Percentiles rank a stretch among this genome's conserved stretches.
These are phyloP conservation scores for Nyctereutes procyonoides DNA, from an alignment of 2,113 vertebrate species.

Conservation along the genomic window DNA sequence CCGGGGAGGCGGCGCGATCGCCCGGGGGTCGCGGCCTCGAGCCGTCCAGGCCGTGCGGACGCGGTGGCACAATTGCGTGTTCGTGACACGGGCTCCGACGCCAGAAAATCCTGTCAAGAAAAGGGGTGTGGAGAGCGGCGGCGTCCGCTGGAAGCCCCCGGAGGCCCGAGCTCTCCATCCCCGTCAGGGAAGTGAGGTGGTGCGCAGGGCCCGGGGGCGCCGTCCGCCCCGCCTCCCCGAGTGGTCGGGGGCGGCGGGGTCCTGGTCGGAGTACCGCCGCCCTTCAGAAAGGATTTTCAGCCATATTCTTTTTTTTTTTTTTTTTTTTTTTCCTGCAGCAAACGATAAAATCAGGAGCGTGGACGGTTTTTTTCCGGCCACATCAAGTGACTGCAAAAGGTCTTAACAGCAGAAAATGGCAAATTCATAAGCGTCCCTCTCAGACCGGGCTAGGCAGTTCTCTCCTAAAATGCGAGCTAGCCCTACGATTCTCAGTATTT, in stretches of 20 bases:
- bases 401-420: slow-evolving; percentile 30
- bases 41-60: neutral
- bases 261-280: neutral
- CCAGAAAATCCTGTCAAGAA: slow-evolving; percentile 80
- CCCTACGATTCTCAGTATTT: neutral
- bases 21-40: no score
- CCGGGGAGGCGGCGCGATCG: neutral
- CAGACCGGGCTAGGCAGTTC: neutral
- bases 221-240: no score
- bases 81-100: slow-evolving; percentile 9
- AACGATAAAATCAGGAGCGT: slow-evolving; percentile 7
- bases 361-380: neutral
- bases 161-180: slow-evolving; percentile 83
- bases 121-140: slow-evolving; percentile 83
- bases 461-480: neutral
- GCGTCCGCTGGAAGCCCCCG: slow-evolving; percentile 82
- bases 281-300: slow-evolving; percentile 20
- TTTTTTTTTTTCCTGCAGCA: neutral
- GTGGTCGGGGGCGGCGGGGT: neutral
- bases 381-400: slow-evolving; percentile 6
- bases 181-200: slow-evolving; percentile 85
- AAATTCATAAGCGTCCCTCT: neutral
- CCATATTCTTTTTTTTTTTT: neutral
- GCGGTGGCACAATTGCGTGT: neutral
- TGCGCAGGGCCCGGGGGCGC: neutral